phyloP scores from a whole-genome alignment of 2,113 vertebrate genomes.

The Odobenus rosmarus region DNA sequence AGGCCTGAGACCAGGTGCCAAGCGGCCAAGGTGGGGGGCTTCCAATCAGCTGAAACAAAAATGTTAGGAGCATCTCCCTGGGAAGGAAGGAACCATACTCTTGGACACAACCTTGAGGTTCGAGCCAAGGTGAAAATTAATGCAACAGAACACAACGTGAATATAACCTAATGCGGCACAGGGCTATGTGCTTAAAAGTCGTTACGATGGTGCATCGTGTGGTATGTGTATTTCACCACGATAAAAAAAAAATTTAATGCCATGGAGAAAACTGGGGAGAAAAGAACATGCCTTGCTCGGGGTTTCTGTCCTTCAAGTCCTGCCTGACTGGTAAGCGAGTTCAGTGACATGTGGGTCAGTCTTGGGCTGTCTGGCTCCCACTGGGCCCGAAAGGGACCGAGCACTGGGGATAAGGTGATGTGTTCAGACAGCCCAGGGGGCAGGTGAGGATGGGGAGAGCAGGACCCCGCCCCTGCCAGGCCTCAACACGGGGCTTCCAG shows the following conservation, averaged over 20 bases:
- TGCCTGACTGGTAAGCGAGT: accelerated
- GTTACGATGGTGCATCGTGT: neutral
- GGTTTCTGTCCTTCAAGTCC: neutral
- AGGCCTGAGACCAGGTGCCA: neutral
- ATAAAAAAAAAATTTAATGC: neutral
- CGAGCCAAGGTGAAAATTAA: neutral
- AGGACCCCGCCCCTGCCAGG: neutral
- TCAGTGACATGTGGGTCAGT: accelerated
- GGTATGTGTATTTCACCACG: neutral
- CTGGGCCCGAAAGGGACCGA: accelerated
- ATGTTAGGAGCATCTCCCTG: neutral
- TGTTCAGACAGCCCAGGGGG: neutral
- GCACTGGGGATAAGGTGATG: neutral
- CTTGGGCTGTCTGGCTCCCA: neutral
- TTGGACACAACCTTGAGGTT: neutral
- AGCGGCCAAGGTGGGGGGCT: neutral
- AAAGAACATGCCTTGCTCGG: neutral
- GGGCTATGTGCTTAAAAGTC: neutral
- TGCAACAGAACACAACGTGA: accelerated
- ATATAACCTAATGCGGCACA: accelerated
- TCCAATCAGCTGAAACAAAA: neutral
- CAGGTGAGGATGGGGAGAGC: neutral
- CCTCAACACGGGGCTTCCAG: neutral
- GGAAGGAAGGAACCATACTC: neutral
- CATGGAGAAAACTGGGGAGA: neutral